Conservation (phyloP, 2,113 vertebrate species). For the Rhea pennata region DNA sequence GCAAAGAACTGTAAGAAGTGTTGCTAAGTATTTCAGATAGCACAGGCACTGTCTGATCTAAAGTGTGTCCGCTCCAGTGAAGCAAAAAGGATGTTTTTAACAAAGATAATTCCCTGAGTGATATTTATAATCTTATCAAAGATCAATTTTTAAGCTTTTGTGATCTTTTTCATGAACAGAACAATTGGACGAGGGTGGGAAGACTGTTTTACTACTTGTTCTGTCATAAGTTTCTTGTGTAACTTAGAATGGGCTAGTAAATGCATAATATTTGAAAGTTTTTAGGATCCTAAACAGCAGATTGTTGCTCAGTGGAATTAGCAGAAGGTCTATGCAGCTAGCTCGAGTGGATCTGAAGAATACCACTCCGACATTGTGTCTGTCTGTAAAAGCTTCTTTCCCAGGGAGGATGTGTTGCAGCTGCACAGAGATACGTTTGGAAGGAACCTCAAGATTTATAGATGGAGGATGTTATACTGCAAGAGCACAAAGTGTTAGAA, state of each 20-base stretch:
- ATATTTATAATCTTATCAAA: neutral
- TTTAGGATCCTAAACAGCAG: neutral
- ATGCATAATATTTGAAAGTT: neutral
- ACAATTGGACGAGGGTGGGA: neutral
- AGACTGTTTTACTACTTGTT: neutral
- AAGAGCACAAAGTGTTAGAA: neutral
- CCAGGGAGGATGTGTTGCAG: neutral
- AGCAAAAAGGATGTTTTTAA: neutral
- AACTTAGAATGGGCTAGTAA: neutral
- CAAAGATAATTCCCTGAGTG: neutral
- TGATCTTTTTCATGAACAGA: neutral
- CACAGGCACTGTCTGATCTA: neutral
- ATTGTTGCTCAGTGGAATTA: neutral
- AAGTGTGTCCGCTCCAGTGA: neutral
- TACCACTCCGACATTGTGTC: neutral
- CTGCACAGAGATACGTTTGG: neutral
- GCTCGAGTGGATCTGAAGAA: neutral
- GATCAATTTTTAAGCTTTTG: neutral
- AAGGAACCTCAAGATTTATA: neutral
- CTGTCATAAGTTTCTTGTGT: neutral
- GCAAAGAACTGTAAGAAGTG: neutral
- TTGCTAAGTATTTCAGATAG: neutral
- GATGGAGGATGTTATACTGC: neutral
- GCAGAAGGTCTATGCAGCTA: neutral
- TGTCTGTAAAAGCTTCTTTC: neutral